Evolutionary conservation across 2,888 invertebrate species (phyloP), one percentile per base, ranked within the genome.

Genomic region (Litoditis marina): DNA sequence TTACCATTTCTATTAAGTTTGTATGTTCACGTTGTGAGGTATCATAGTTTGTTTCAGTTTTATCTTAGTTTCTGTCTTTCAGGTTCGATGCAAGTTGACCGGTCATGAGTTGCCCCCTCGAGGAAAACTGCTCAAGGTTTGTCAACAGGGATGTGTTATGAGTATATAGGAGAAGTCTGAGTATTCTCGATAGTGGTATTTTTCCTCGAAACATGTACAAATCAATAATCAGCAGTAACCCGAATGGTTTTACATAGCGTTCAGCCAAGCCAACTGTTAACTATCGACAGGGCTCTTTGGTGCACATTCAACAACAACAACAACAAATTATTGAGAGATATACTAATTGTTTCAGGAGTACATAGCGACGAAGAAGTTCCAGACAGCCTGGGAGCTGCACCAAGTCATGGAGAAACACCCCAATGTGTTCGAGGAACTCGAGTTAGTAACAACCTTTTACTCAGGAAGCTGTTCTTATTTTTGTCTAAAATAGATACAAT

Each of bases 71-170:
- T 22, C 19, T 6, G 19, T 11, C 27, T 58, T 63, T 32, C 47
- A 67, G 67, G 13, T 67, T 31, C 63, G 60, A 11, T 69, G 69
- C 56, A 52, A 49, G n/a, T 39, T 69, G 42, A 69, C 69, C 11
- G 66, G 63, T 3, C 69, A 69, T 31, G 69, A 69, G 47, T 25
- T 69, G 51, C 63, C 63, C n/a, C 25, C 34, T 28, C 53, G 50
- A 16, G 34, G 19, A 22, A 44, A 42, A n/a, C 30, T 54, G 16
- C 39, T 60, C 19, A 30, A 60, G 28, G 50, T 50, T 22, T 6
- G 44, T 44, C 4, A 8, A 44, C 5, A 19, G 5, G 44, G 19
- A 22, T 44, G 19, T 5, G 44, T 5, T n/a, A n/a, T n/a, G n/a
- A n/a, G n/a, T n/a, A n/a, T n/a, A n/a, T n/a, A n/a, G n/a, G n/a